Evolutionary conservation across 2,113 vertebrate genomes (phyloP).

Genomic region (Sorex araneus): DNA sequence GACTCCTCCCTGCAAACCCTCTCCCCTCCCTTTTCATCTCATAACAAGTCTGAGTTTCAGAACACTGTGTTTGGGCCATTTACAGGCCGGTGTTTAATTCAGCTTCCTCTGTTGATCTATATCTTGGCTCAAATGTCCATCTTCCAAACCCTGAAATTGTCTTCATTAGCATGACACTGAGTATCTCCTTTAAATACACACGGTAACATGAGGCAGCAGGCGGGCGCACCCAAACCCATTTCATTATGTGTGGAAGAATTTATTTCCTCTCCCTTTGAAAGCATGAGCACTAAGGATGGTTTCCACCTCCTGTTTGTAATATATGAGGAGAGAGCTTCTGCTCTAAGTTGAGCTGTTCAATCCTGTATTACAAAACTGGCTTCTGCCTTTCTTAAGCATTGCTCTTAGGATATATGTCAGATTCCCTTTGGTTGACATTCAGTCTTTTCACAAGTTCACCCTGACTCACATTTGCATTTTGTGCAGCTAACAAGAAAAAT

Average conservation of each 20-base stretch:
- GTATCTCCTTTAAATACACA: constrained; percentile 25
- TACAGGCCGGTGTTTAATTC: constrained; percentile 74
- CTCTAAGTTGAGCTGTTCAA: background rate
- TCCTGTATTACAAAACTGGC: background rate
- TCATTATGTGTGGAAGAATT: constrained; percentile 8
- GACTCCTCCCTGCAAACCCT: background rate
- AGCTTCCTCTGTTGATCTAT: constrained; percentile 62
- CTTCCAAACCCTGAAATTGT: constrained; percentile 37
- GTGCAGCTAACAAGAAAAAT: constrained; percentile 4
- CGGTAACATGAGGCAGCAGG: background rate
- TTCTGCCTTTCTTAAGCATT: background rate
- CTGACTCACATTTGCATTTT: background rate
- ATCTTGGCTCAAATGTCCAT: constrained; percentile 64
- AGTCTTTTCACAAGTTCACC: background rate
- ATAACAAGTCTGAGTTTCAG: constrained; percentile 59
- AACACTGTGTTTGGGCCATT: constrained; percentile 27
- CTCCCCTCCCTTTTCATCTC: constrained; percentile 5
- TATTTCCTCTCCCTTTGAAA: background rate
- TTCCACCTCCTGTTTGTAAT: constrained; percentile 36
- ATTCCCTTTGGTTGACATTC: background rate
- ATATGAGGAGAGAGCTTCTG: background rate
- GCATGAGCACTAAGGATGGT: background rate
- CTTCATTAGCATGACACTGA: constrained; percentile 14
- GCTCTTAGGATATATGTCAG: background rate
- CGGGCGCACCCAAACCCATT: background rate